phyloP scores from a whole-genome alignment of 2,888 invertebrate species.

The Masnerella sp. region DNA sequence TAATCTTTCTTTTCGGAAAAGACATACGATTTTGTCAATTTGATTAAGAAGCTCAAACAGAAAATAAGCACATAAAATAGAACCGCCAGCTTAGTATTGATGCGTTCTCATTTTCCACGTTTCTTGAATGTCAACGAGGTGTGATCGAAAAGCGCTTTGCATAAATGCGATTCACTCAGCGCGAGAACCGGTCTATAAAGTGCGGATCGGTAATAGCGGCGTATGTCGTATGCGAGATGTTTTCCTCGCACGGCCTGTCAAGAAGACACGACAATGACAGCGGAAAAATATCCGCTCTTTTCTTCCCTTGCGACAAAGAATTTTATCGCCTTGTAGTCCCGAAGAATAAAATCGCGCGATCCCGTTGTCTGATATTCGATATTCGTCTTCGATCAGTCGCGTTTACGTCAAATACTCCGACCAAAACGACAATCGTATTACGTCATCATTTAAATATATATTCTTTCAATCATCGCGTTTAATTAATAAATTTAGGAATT shows the following conservation, averaged over 20 bases:
- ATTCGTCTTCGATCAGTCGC: neutral
- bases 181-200: slow-evolving; percentile 54
- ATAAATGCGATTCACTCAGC: slow-evolving; percentile 57
- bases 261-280: slow-evolving; percentile 47
- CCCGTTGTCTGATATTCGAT: slow-evolving; percentile 4
- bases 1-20: no score
- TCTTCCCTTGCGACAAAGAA: slow-evolving; percentile 15
- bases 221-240: slow-evolving; percentile 46
- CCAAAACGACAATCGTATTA: slow-evolving; percentile 20
- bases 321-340: slow-evolving; percentile 4
- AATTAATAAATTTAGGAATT: no score
- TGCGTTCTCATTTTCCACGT: slow-evolving; percentile 59
- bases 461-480: neutral
- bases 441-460: slow-evolving; percentile 15
- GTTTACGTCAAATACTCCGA: slow-evolving; percentile 11
- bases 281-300: slow-evolving; percentile 36
- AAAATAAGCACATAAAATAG: slow-evolving; percentile 12
- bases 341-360: neutral
- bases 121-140: slow-evolving; percentile 56
- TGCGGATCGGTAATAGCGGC: slow-evolving; percentile 45
- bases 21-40: neutral
- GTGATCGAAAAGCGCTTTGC: slow-evolving; percentile 57
- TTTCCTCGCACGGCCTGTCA: slow-evolving; percentile 41
- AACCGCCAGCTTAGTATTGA: slow-evolving; percentile 23
- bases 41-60: neutral